Evolutionary conservation across 2,888 invertebrate species (phyloP).

Genomic region (Diarsia dahlii): DNA sequence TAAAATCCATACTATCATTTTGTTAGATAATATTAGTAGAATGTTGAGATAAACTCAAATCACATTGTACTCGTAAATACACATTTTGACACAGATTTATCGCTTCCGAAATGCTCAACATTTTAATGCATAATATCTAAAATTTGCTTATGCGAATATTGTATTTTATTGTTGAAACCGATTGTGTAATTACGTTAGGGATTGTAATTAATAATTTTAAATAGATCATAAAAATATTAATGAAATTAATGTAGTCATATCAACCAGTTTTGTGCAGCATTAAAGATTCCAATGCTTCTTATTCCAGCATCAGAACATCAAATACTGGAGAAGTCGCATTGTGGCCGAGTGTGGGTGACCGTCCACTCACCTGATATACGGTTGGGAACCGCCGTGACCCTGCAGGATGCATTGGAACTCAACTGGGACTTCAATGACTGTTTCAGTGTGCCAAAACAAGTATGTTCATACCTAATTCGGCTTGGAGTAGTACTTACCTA

Average conservation of each 20-base stretch:
- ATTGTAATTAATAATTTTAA: constrained; percentile 3
- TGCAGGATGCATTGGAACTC: constrained; percentile 85
- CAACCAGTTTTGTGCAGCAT: neutral
- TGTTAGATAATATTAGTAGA: constrained; percentile 14
- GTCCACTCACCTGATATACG: constrained; percentile 83
- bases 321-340: constrained; percentile 81
- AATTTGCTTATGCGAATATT: constrained; percentile 6
- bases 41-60: constrained; percentile 31
- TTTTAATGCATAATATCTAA: constrained; percentile 22
- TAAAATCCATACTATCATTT: neutral
- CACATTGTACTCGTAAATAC: constrained; percentile 5
- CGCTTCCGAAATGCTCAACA: constrained; percentile 37
- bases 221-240: constrained; percentile 7
- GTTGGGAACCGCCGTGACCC: constrained; percentile 62
- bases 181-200: constrained; percentile 5
- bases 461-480: constrained; percentile 62
- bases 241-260: neutral
- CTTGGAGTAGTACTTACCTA: too few species aligned
- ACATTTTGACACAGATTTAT: constrained; percentile 36
- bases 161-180: constrained; percentile 9
- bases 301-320: constrained; percentile 75
- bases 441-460: constrained; percentile 80
- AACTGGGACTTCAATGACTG: constrained; percentile 88
- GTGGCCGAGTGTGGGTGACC: constrained; percentile 87
- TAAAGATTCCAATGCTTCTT: neutral